Percentiles rank a stretch among this genome's conserved stretches.
Conservation (phyloP, 2,113 vertebrate genomes). For the Pelvicachromis taeniatus region DNA sequence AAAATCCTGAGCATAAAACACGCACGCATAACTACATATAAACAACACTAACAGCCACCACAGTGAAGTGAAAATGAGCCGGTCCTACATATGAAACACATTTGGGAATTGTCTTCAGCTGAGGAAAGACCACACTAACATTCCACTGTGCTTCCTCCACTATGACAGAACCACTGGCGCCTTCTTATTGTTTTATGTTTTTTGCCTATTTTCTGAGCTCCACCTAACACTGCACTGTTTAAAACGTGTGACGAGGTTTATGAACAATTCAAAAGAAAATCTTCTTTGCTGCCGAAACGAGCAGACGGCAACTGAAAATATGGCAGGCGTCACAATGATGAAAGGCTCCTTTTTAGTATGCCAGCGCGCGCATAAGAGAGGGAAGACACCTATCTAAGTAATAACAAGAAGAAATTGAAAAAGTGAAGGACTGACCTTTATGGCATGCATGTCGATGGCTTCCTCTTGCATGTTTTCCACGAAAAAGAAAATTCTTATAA, state of each 20-base stretch:
- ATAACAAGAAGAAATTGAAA: constrained; percentile 52
- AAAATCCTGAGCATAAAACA: constrained; percentile 9
- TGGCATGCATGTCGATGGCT: constrained; percentile 27
- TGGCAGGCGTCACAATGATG: constrained; percentile 1
- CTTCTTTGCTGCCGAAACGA: not conserved
- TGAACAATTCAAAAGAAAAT: constrained; percentile 11
- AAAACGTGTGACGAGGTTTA: constrained; percentile 2
- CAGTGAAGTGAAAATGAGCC: not conserved
- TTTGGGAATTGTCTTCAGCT: not conserved
- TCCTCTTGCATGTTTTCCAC: constrained; percentile 4
- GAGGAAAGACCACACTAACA: not conserved
- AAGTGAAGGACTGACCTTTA: constrained; percentile 41
- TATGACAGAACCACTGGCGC: not conserved
- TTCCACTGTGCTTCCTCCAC: not conserved
- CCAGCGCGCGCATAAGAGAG: not conserved
- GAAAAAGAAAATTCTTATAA: not conserved
- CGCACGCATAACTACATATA: not conserved
- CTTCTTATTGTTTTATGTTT: not conserved
- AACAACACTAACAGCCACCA: not conserved
- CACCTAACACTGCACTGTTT: not conserved
- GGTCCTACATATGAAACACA: constrained; percentile 6
- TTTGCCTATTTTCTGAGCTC: constrained; percentile 1
- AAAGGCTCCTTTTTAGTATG: constrained; percentile 35
- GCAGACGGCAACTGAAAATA: not conserved
- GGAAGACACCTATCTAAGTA: constrained; percentile 24